Percentiles rank a stretch among this genome's conserved stretches.
These are phyloP conservation scores for Melanophora roralis DNA, from an alignment of 2,888 invertebrate species.

Conservation along the genomic window DNA sequence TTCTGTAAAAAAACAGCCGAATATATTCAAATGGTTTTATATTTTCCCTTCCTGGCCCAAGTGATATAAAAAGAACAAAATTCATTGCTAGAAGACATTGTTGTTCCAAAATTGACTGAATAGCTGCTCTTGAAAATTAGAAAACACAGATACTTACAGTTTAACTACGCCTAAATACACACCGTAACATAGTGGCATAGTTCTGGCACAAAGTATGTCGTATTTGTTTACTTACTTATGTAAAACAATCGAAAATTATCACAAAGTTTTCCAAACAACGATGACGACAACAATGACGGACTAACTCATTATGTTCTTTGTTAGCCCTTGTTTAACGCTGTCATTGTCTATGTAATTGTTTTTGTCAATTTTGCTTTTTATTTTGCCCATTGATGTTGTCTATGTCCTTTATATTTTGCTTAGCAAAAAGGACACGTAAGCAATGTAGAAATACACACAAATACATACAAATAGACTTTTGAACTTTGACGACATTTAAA, in stretches of 20 bases:
- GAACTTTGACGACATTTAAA: not conserved
- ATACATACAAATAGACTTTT: not conserved
- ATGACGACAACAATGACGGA: slow-evolving; percentile 19
- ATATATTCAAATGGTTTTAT: no score
- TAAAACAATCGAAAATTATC: slow-evolving; percentile 50
- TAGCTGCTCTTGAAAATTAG: slow-evolving; percentile 54
- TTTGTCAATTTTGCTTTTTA: not conserved
- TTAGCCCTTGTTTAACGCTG: slow-evolving; percentile 3
- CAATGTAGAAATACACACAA: slow-evolving; percentile 9
- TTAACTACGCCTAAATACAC: no score
- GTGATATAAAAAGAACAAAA: slow-evolving; percentile 1
- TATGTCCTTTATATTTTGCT: slow-evolving; percentile 37
- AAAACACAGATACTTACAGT: slow-evolving; percentile 7
- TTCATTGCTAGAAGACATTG: slow-evolving; percentile 23
- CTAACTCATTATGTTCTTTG: slow-evolving; percentile 52
- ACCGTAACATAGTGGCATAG: not conserved
- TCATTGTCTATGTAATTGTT: not conserved
- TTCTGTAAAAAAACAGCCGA: no score
- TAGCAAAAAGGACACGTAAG: slow-evolving; percentile 24
- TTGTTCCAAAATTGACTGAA: slow-evolving; percentile 45
- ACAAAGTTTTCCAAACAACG: slow-evolving; percentile 39
- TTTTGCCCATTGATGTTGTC: slow-evolving; percentile 11
- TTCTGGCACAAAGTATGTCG: not conserved
- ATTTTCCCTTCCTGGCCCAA: no score
- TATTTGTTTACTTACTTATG: not conserved